Conservation (phyloP, 2,113 vertebrate genomes). For the Empidonax alnorum region DNA sequence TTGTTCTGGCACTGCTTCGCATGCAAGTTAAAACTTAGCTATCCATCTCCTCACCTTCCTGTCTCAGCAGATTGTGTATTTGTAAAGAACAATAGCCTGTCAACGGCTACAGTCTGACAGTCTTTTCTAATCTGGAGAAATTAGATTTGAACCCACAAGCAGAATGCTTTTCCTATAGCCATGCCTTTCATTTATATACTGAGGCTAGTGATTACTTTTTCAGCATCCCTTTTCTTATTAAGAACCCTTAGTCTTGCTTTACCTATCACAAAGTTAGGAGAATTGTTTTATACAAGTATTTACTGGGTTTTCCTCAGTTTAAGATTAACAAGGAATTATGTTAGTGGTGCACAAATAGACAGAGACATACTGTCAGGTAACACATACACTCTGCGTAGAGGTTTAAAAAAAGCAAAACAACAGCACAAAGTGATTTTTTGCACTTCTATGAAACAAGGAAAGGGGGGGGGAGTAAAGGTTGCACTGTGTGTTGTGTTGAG, state of each 20-base stretch:
- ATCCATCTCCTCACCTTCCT: conserved; percentile 26
- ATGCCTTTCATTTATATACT: background rate
- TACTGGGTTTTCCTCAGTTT: background rate
- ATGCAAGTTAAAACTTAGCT: conserved; percentile 40
- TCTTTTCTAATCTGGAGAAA: conserved; percentile 34
- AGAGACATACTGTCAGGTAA: background rate
- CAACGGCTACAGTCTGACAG: background rate
- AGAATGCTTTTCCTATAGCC: conserved; percentile 12
- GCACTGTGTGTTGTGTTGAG: background rate
- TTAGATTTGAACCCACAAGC: background rate
- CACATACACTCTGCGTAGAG: background rate
- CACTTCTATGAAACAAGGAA: background rate
- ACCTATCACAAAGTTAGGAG: background rate
- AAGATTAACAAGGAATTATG: background rate
- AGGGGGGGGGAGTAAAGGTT: background rate
- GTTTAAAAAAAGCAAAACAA: background rate
- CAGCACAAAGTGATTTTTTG: background rate
- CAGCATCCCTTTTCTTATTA: background rate
- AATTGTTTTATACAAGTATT: conserved; percentile 3
- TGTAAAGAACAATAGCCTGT: conserved; percentile 13
- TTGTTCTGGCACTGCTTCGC: conserved; percentile 11
- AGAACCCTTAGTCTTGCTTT: conserved; percentile 8
- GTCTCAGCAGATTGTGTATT: conserved; percentile 59
- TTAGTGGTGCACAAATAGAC: background rate
- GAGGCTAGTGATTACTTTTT: conserved; percentile 21